phyloP scores from a whole-genome alignment of 2,113 vertebrate species.

The Ploceus nigricollis region DNA sequence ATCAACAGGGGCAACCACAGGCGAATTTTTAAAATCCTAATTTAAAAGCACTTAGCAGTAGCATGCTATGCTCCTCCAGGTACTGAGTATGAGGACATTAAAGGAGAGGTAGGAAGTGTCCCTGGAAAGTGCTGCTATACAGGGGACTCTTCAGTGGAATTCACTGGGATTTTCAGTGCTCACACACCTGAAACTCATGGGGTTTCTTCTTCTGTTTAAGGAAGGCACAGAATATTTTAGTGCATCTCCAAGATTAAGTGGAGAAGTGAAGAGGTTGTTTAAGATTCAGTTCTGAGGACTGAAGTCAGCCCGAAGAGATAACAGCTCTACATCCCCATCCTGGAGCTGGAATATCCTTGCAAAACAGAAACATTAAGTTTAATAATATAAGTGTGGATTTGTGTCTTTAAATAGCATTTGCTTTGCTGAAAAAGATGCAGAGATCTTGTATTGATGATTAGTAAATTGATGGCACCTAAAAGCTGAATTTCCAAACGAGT shows the following conservation, averaged over 20 bases:
- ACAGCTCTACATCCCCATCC: background rate
- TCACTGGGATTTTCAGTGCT: background rate
- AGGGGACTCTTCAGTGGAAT: background rate
- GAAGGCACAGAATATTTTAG: background rate
- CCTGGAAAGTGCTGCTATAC: slow-evolving; percentile 4
- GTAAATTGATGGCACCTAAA: background rate
- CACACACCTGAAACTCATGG: background rate
- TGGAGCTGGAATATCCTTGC: background rate
- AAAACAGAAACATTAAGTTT: background rate
- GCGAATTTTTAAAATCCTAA: slow-evolving; percentile 44
- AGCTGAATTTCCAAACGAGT: background rate
- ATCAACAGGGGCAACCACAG: slow-evolving; percentile 49
- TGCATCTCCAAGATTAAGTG: slow-evolving; percentile 5
- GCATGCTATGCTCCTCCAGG: slow-evolving; percentile 22
- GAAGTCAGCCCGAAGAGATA: background rate
- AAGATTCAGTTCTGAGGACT: slow-evolving; percentile 23
- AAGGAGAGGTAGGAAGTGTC: background rate
- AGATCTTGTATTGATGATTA: background rate
- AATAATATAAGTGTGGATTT: background rate
- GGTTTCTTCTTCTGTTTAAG: background rate
- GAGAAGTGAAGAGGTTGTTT: slow-evolving; percentile 1
- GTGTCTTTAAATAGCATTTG: slow-evolving; percentile 3
- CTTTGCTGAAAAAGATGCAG: background rate
- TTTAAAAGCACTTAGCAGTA: slow-evolving; percentile 55
- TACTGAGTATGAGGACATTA: background rate